Conservation (phyloP, 2,113 vertebrate species). For the Erythrolamprus reginae region DNA sequence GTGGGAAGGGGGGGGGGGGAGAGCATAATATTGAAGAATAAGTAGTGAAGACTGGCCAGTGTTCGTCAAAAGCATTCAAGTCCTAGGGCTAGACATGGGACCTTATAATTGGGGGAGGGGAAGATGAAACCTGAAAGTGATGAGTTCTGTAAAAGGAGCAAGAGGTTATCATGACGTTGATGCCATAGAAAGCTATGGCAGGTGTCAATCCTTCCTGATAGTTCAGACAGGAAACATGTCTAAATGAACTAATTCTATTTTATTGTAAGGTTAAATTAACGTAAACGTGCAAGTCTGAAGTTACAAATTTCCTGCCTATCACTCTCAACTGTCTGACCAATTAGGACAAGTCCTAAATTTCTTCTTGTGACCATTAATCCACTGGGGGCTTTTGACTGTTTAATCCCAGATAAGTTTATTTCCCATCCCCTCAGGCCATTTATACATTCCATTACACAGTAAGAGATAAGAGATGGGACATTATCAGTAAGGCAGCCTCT, state of each 20-base stretch:
- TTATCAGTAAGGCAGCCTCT: background rate
- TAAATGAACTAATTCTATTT: too few relatives aligned
- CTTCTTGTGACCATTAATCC: background rate
- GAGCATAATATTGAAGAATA: background rate
- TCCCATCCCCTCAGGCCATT: background rate
- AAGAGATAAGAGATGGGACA: background rate
- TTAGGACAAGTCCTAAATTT: background rate
- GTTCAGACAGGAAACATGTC: too few relatives aligned
- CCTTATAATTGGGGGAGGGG: background rate
- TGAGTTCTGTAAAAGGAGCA: background rate
- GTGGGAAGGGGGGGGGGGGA: fast-evolving
- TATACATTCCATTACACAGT: background rate
- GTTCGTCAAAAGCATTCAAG: background rate
- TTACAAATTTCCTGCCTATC: too few relatives aligned
- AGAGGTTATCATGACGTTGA: background rate
- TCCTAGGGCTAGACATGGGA: background rate
- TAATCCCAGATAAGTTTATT: background rate
- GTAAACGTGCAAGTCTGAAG: too few relatives aligned
- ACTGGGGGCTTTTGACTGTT: background rate
- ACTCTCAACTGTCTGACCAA: too few relatives aligned
- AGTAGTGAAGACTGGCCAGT: background rate
- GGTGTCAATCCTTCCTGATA: background rate
- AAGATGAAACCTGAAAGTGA: background rate
- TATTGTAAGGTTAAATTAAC: too few relatives aligned
- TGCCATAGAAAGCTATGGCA: background rate